Evolutionary conservation across 2,888 invertebrate species (phyloP), one percentile per base, ranked within the genome.

Genomic region (Hypselothyrea guttata): DNA sequence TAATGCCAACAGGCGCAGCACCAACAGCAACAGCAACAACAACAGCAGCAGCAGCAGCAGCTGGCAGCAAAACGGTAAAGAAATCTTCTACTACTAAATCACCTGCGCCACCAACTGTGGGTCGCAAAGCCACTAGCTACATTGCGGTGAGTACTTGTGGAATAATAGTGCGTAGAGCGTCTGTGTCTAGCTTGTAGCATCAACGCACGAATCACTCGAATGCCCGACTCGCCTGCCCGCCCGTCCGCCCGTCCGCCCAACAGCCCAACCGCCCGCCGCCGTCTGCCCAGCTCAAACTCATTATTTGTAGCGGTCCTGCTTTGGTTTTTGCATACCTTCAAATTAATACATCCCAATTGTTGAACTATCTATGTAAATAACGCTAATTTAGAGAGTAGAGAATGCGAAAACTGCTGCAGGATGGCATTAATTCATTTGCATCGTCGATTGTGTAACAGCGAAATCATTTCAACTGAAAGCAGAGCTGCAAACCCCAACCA

Each of bases 61-160:
- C 22, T 22, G 22, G 22, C 33, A 27, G 35, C 48, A 69, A 37
- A 68, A 83, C 79, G 74, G 84, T 86, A 86, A 87, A 63, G 86
- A 90, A 87, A 90, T 88, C 77, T 86, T 77, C 77, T 44, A 81
- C 81, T 84, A 69, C 81, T 86, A 81, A 81, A 76, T 89, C 89
- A 62, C 87, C 89, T 71, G 91, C 89, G 56, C 92, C 92, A 66
- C 92, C 92, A 59, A 91, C 75, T 73, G 85, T 90, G 69, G 93
- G 93, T 87, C 89, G 93, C 74, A 92, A 92, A 86, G 92, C 92
- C 52, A 93, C 92, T 70, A 93, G 93, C 51, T 93, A 93, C 82
- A 92, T 93, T 84, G 92, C 92, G 89, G 93, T 93, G 88, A 83
- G 87, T 84, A 86, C 75, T 69, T 60, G 55, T n/a, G 54, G 49